Conservation (phyloP, 2,113 vertebrate genomes). For the Setophaga kirtlandii region DNA sequence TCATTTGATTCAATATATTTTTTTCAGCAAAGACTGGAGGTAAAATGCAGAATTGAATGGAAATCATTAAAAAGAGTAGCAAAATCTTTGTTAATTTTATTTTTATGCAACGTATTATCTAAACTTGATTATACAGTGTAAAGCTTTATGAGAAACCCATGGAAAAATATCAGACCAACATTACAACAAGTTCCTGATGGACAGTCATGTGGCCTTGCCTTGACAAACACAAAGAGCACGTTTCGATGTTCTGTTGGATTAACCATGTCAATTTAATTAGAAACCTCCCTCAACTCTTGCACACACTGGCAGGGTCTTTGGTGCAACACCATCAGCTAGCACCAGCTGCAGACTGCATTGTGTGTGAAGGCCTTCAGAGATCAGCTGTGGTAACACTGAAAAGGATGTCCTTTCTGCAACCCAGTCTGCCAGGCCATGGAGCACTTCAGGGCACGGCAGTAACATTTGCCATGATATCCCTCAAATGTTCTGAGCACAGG, state of each 20-base stretch:
- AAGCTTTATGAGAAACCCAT: neutral
- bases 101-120: slow-evolving; percentile 32
- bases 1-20: neutral
- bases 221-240: neutral
- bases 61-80: neutral
- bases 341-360: neutral
- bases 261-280: neutral
- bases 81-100: neutral
- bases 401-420: neutral
- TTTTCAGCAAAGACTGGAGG: neutral
- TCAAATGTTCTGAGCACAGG: neutral
- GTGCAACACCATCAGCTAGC: neutral
- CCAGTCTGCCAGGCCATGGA: neutral
- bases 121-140: slow-evolving; percentile 52
- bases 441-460: neutral
- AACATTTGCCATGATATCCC: accelerated
- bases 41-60: neutral
- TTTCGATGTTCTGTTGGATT: neutral
- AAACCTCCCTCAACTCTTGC: neutral
- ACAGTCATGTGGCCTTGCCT: neutral
- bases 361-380: neutral
- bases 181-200: neutral
- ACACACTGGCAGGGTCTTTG: neutral
- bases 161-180: slow-evolving; percentile 40
- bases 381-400: neutral